Base-by-base conservation (phyloP, 2,888 invertebrate genomes). In the Schrankia costaestrigalis region DNA sequence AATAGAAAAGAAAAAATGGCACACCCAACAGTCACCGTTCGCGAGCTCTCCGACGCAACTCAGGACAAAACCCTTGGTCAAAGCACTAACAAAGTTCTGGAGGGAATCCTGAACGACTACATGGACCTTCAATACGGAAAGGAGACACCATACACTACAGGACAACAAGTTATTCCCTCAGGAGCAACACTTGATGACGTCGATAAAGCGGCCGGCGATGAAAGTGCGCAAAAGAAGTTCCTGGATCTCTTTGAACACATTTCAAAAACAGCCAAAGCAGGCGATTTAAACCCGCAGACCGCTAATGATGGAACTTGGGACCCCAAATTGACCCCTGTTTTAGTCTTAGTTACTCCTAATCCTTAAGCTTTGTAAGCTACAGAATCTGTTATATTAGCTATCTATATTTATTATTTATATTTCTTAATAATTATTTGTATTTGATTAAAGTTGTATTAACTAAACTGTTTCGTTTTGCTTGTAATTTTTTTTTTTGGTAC, bases 111-210 rank as follows among this genome's bases (percentile, higher is more conserved):
- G 0, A 82, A 83, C 21, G 86, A 86, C 45, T 81, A 60, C 57
- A 84, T 86, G 85, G 83, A 84, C 38, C 59, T 86, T 0, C 78
- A 78, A 13, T 83, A 76, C 24, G 78, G 64, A 0, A 80, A 79
- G 39, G 72, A 73, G 29, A 86, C 84, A 2, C 78, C 79, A 0
- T 86, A 82, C 56, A 85, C 86, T 0, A 83, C 81, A 1, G 86
- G 86, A 3, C 67, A 83, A 40, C 72, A 71, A 30, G 73, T 86
- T 0, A 9, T 86, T 1, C 86, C 86, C 0, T 29, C 56, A 0
- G 78, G 66, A 0, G 46, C 70, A 1, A 68, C 71, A 0, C 59
- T 80, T 11, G 61, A 63, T 1, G 80, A 85, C 12, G 71, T 86
- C 0, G 71, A 80, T 17, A 55, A 46, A 1, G 73, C 79, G 1